Evolutionary conservation across 2,888 invertebrate genomes (phyloP).

Genomic region (Agriopis marginaria): DNA sequence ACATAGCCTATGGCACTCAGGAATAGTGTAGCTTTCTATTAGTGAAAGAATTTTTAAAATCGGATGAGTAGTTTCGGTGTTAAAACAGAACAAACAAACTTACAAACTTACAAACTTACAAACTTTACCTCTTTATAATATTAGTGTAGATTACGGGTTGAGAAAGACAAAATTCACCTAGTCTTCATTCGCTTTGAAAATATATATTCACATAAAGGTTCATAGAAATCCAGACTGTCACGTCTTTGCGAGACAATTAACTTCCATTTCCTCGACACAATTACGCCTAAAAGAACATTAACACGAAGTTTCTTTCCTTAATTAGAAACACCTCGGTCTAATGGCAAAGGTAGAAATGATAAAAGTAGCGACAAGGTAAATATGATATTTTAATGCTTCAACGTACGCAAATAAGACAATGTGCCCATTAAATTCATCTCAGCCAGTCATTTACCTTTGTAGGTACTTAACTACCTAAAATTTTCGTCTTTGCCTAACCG

Average conservation of each 20-base stretch:
- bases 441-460: constrained; percentile 32
- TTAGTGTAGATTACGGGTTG: too few species aligned
- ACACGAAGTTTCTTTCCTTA: constrained; percentile 15
- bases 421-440: constrained; percentile 32
- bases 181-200: neutral
- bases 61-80: too few species aligned
- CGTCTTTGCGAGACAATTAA: constrained; percentile 11
- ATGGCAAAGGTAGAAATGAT: constrained; percentile 10
- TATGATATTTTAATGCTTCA: constrained; percentile 11
- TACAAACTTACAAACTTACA: too few species aligned
- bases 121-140: too few species aligned
- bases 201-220: neutral
- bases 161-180: neutral
- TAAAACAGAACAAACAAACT: too few species aligned
- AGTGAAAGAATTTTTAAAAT: too few species aligned
- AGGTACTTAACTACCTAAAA: constrained; percentile 28
- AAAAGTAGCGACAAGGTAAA: constrained; percentile 10
- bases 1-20: too few species aligned
- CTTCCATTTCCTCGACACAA: constrained; percentile 15
- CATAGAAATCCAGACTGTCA: constrained; percentile 2
- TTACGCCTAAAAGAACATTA: constrained; percentile 19
- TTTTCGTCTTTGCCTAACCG: constrained; percentile 39
- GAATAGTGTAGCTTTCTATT: too few species aligned
- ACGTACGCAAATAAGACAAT: constrained; percentile 24
- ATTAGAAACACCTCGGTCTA: constrained; percentile 20